A percentile compares a stretch with the other conserved stretches of the same genome.
phyloP scores from a whole-genome alignment of 2,888 invertebrate genomes.

The Belgica antarctica region DNA sequence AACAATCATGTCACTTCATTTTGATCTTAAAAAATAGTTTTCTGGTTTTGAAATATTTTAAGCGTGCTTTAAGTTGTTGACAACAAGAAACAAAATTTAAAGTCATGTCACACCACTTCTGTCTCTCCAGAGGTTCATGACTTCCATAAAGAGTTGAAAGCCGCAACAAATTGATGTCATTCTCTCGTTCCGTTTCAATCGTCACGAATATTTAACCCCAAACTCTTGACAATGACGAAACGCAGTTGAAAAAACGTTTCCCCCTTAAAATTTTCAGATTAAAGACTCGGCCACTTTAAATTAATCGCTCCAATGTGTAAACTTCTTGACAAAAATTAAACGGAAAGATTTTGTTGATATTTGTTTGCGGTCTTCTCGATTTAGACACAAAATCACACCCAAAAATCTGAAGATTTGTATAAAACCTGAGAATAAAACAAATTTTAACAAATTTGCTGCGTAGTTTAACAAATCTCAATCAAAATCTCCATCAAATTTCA shows the following conservation, averaged over 20 bases:
- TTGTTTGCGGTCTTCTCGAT: conserved; percentile 2
- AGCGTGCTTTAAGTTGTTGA: no score
- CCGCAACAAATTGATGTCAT: conserved; percentile 29
- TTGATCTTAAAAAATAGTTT: no score
- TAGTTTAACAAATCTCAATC: not conserved
- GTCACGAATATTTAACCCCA: conserved; percentile 11
- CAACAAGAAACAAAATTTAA: no score
- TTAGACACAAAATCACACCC: no score
- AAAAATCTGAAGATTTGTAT: no score
- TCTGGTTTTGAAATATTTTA: no score
- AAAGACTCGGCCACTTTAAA: not conserved
- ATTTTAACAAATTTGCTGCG: conserved; percentile 26
- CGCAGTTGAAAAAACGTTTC: conserved; percentile 2
- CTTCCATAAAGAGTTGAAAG: conserved; percentile 10
- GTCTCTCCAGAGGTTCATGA: no score
- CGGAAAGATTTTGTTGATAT: not conserved
- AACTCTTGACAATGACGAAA: conserved; percentile 18
- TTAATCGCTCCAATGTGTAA: conserved; percentile 16
- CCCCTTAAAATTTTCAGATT: not conserved
- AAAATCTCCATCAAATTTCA: not conserved
- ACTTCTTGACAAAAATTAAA: not conserved
- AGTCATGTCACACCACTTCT: no score
- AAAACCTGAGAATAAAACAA: no score
- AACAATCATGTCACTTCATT: no score
- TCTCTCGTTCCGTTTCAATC: not conserved